Percentiles rank a stretch among this genome's conserved stretches.
These are phyloP conservation scores for Plumapathes pennacea DNA, from an alignment of 92 coral and sea anemone genomes.

Conservation along the genomic window DNA sequence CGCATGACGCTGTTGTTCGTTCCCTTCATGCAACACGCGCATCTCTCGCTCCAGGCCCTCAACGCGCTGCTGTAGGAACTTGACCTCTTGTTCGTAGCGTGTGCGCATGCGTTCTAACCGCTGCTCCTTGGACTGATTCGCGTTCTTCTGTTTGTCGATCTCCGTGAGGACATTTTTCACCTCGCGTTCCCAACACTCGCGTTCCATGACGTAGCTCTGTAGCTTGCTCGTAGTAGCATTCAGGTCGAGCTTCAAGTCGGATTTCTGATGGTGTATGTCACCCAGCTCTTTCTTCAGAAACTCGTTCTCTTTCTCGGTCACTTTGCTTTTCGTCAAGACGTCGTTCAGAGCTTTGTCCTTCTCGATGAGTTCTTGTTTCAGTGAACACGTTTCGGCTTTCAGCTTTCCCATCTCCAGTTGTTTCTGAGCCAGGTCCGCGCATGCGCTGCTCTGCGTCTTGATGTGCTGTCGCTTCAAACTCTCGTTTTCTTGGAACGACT, in stretches of 20 bases:
- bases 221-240: slow-evolving; percentile 80
- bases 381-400: slow-evolving; percentile 58
- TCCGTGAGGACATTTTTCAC: slow-evolving; percentile 75
- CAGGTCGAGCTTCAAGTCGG: slow-evolving; percentile 81
- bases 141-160: slow-evolving; percentile 78
- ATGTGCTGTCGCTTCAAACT: slow-evolving; percentile 65
- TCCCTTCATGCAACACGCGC: slow-evolving; percentile 64
- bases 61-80: slow-evolving; percentile 68
- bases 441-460: slow-evolving; percentile 73
- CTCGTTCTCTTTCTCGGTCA: slow-evolving; percentile 81
- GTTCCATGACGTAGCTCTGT: slow-evolving; percentile 81
- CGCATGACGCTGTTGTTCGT: slow-evolving; percentile 84
- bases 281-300: slow-evolving; percentile 81
- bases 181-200: slow-evolving; percentile 89
- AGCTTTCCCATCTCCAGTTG: slow-evolving; percentile 68
- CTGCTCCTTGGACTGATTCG: slow-evolving; percentile 69
- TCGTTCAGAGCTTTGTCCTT: slow-evolving; percentile 56
- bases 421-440: slow-evolving; percentile 67
- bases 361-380: slow-evolving; percentile 58
- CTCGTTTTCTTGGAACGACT: slow-evolving; percentile 72
- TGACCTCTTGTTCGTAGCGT: slow-evolving; percentile 83
- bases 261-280: slow-evolving; percentile 64
- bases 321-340: slow-evolving; percentile 39
- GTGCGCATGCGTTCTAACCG: slow-evolving; percentile 67
- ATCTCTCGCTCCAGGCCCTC: slow-evolving; percentile 70